Percentiles rank a stretch among this genome's conserved stretches.
phyloP scores from a whole-genome alignment of 1,140 invertebrate genomes.

The Drosophila nigrodunni region DNA sequence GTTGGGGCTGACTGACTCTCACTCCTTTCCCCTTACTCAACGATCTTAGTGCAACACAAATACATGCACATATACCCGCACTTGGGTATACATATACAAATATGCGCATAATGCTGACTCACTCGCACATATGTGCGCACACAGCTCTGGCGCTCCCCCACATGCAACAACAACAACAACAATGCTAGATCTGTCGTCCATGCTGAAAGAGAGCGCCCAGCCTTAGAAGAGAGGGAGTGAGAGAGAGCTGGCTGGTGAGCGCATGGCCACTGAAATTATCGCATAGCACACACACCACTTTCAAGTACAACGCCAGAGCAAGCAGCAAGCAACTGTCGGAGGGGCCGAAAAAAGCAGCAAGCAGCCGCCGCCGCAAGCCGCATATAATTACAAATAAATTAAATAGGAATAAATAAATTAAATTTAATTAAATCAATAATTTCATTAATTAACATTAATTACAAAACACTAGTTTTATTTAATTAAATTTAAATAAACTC shows the following conservation, averaged over 20 bases:
- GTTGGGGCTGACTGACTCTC: slow-evolving; percentile 33
- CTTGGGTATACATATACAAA: background rate
- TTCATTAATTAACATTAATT: slow-evolving; percentile 29
- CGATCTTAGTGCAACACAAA: slow-evolving; percentile 35
- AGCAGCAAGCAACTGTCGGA: slow-evolving; percentile 59
- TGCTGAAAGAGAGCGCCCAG: slow-evolving; percentile 22
- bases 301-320: slow-evolving; percentile 76
- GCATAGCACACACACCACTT: slow-evolving; percentile 57
- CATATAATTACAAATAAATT: slow-evolving; percentile 60
- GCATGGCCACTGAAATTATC: slow-evolving; percentile 66
- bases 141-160: slow-evolving; percentile 35
- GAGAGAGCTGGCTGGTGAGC: slow-evolving; percentile 38
- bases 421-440: slow-evolving; percentile 44
- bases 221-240: background rate
- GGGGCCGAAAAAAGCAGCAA: slow-evolving; percentile 62
- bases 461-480: slow-evolving; percentile 68
- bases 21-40: slow-evolving; percentile 3
- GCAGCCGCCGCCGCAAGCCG: slow-evolving; percentile 55
- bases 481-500: slow-evolving; percentile 71
- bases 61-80: slow-evolving; percentile 1
- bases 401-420: slow-evolving; percentile 39
- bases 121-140: slow-evolving; percentile 56
- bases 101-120: slow-evolving; percentile 55
- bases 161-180: slow-evolving; percentile 12
- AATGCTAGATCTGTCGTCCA: slow-evolving; percentile 22